Evolutionary conservation across 2,113 vertebrate genomes (phyloP), one percentile per base, ranked within the genome.

Genomic region (Anarhynchus alexandrinus): DNA sequence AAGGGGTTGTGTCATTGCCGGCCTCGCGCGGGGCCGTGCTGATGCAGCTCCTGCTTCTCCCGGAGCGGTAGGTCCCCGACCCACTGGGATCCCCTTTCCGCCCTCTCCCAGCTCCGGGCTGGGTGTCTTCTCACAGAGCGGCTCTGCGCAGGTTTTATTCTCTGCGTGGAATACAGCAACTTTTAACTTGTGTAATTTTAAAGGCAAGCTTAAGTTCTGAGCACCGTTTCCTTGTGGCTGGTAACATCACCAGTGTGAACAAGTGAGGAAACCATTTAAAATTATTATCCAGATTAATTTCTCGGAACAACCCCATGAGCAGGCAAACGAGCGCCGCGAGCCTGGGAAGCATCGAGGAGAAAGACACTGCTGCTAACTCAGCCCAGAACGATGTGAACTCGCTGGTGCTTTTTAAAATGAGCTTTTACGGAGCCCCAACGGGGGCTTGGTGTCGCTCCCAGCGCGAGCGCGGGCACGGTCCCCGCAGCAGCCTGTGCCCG

Each of bases 11-110:
- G 58, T 83, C 67, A 77, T 0, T 11, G 13, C 79, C 8, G 1
- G 72, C 40, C 52, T 42, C 9, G 0, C 12, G 0, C 4, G 2
- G 57, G 62, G 71, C 71, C 0, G 2, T 5, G 58, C 34, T 36
- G 73, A 6, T 7, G 0, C 49, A 14, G 26, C 18, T 47, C 73
- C 81, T 15, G 38, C 36, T 65, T 11, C 51, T 42, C 70, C 59
- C 16, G 1, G 6, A 9, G 15, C 21, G 0, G 55, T 3, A 26
- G 22, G 5, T 8, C 25, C 82, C 86, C 0, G 2, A 22, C 9
- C 51, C 1, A 0, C 71, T 11, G 40, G 59, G 11, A 67, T n/a
- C 67, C 77, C 43, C 22, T 7, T 65, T 23, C 38, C 32, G 6
- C 17, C 55, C 47, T 45, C 23, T 26, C 57, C 64, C 79, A 54